Percentiles rank a stretch among this genome's conserved stretches.
Conservation (phyloP, 2,113 vertebrate species). For the Pelobates fuscus region DNA sequence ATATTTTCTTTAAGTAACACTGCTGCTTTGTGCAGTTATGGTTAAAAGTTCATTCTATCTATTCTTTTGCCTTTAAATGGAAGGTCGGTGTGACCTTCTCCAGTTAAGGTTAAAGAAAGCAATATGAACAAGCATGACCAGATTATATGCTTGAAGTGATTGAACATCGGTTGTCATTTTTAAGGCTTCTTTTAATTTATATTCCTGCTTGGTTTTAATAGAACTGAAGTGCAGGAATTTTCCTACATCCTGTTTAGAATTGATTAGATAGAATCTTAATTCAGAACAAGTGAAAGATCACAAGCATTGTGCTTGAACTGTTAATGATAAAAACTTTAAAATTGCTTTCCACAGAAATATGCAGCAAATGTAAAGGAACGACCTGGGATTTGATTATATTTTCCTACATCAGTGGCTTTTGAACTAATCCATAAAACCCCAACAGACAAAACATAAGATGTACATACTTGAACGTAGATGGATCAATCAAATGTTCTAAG, state of each 20-base stretch:
- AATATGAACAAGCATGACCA: conserved; percentile 32
- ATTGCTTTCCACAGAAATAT: not conserved
- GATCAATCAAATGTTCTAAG: too few species aligned
- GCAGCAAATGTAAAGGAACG: not conserved
- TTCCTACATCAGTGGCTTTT: not conserved
- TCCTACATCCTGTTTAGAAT: conserved; percentile 22
- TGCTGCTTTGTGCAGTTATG: too few species aligned
- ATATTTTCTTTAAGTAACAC: too few species aligned
- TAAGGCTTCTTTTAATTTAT: conserved; percentile 35
- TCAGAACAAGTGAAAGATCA: not conserved
- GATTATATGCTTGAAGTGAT: conserved; percentile 26
- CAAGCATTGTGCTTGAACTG: not conserved
- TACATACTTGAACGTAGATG: too few species aligned
- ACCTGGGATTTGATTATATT: not conserved
- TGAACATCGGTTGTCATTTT: conserved; percentile 35
- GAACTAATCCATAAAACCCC: not conserved
- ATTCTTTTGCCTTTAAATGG: not conserved
- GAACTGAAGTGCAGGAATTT: conserved; percentile 21
- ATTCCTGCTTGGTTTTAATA: conserved; percentile 40
- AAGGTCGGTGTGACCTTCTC: conserved; percentile 35
- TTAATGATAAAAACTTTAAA: not conserved
- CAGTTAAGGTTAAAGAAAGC: conserved; percentile 21
- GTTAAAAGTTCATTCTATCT: not conserved
- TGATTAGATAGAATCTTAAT: conserved; percentile 12
- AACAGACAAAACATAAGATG: not conserved